Evolutionary conservation across 1,140 invertebrate genomes (phyloP).

Genomic region (Pseudomyrmex sp.): DNA sequence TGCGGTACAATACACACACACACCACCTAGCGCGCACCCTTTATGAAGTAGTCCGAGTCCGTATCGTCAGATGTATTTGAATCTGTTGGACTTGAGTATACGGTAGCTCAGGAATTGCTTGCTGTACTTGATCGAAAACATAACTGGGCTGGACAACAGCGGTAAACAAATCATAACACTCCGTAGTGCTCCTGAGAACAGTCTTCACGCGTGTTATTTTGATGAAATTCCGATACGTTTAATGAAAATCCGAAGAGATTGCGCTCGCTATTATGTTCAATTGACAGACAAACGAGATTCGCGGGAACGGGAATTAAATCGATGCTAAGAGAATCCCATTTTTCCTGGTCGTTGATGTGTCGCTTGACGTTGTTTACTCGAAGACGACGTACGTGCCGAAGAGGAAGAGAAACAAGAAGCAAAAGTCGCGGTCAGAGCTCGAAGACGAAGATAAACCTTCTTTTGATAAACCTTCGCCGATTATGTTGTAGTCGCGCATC

Average conservation of each 20-base stretch:
- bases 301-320: not conserved
- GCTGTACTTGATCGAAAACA: slow-evolving; percentile 85
- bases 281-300: not conserved
- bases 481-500: slow-evolving; percentile 5
- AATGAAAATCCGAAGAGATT: not conserved
- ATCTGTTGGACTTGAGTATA: slow-evolving; percentile 85
- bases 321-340: slow-evolving; percentile 55
- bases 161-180: slow-evolving; percentile 49
- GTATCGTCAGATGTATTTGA: slow-evolving; percentile 86
- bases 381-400: slow-evolving; percentile 1
- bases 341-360: slow-evolving; percentile 3
- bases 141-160: slow-evolving; percentile 77
- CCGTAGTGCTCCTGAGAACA: slow-evolving; percentile 14
- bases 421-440: not conserved
- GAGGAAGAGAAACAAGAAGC: not conserved
- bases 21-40: slow-evolving; percentile 68
- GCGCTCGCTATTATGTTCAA: not conserved
- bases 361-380: not conserved
- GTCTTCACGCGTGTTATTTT: slow-evolving; percentile 17
- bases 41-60: slow-evolving; percentile 82
- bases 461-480: slow-evolving; percentile 11
- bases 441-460: not conserved
- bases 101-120: slow-evolving; percentile 85
- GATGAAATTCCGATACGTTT: not conserved
- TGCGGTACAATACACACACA: slow-evolving; percentile 57